Evolutionary conservation across 2,797 vertebrate species (phyloP), one percentile per base, ranked within the genome.

Genomic region (Borostomias antarcticus): DNA sequence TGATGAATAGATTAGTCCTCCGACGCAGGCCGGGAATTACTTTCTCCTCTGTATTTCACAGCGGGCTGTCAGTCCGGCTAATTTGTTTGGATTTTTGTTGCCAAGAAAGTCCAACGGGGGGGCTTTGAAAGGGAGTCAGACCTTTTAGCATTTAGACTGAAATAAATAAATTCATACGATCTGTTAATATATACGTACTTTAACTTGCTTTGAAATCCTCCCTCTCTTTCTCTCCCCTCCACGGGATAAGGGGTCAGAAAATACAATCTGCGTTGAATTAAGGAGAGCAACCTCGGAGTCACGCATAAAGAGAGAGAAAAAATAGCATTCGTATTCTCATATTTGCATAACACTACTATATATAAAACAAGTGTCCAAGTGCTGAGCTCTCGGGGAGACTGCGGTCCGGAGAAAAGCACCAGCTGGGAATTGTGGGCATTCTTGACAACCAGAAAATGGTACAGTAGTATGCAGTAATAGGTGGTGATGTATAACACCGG

Each of bases 1-100:
- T 89, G 90, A 91, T 92, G 90, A 92, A 89, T 85, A 91, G 89
- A 93, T 93, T 91, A 92, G 85, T 86, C 82, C 84, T 84, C 79
- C 86, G 90, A 92, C 89, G 87, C 79, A 75, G 79, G 85, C 84
- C 85, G 89, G 86, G 85, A 89, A 92, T 82, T 62, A 88, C 82
- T 87, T 88, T 83, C 79, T 74, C 77, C 72, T n/a, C 76, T 56
- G 72, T 33, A 81, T 86, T 88, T 82, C 84, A 83, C 78, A 80
- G 76, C 15, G 68, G 77, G 70, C 83, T 88, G 88, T 90, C 91
- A 91, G 86, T 89, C 86, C 60, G 26, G 77, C 83, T 92, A 90
- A 93, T 93, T 90, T 90, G 84, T 73, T 62, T 67, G 85, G 86
- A 88, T 89, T 90, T 43, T 86, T 72, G 74, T 75, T 89, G 87